Percentiles rank a stretch among this genome's conserved stretches.
Conservation (phyloP, 2,797 vertebrate genomes). For the Apogon hyalosoma region DNA sequence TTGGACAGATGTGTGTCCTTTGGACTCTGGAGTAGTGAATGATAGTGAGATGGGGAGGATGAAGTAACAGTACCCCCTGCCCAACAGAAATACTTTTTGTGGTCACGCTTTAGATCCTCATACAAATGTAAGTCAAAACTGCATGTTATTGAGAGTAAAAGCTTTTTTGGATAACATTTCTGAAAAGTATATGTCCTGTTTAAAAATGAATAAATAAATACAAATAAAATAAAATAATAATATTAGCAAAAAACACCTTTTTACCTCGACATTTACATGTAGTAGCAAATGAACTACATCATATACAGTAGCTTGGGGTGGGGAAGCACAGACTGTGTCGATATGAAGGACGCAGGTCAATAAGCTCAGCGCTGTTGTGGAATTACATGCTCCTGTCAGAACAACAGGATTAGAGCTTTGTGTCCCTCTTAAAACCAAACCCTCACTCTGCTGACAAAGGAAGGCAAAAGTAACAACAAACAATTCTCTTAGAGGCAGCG, state of each 20-base stretch:
- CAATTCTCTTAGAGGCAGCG: conserved; percentile 13
- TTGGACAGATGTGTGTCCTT: conserved; percentile 31
- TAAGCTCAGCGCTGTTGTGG: conserved; percentile 69
- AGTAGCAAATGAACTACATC: conserved; percentile 8
- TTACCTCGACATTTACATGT: background rate
- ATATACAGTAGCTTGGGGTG: conserved; percentile 27
- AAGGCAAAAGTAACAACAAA: conserved; percentile 11
- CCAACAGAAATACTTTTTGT: background rate
- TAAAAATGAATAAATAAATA: too few species aligned
- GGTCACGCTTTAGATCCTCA: too few species aligned
- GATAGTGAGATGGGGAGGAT: background rate
- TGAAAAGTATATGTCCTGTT: too few species aligned
- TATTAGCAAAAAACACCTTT: too few species aligned
- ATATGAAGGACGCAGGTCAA: conserved; percentile 61
- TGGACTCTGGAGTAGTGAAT: conserved; percentile 20
- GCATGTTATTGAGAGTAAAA: too few species aligned
- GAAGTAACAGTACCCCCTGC: background rate
- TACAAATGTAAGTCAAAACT: too few species aligned
- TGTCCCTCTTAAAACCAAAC: conserved; percentile 69
- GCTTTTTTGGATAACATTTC: too few species aligned
- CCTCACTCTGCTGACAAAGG: conserved; percentile 51
- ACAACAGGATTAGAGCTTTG: conserved; percentile 74
- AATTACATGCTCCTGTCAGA: conserved; percentile 75
- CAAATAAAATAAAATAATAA: too few species aligned
- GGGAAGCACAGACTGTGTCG: conserved; percentile 29